Evolutionary conservation across 2,113 vertebrate genomes (phyloP).

Genomic region (Petromus typicus): DNA sequence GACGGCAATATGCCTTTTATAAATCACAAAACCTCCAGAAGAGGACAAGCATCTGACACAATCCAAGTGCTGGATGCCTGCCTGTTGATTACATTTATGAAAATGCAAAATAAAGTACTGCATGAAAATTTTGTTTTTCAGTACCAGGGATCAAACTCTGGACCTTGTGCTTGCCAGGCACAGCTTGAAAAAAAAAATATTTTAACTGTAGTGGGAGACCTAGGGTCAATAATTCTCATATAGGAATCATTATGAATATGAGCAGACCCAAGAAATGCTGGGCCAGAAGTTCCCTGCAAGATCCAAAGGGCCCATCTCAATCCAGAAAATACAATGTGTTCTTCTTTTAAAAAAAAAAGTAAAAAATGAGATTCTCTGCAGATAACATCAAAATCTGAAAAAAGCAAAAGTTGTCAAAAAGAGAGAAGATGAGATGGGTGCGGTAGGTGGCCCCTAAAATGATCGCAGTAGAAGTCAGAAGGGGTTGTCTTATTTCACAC

Average conservation of each 20-base stretch:
- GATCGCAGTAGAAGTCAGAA: background rate
- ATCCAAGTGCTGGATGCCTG: background rate
- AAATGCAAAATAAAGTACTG: background rate
- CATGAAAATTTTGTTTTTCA: background rate
- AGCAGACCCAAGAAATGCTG: background rate
- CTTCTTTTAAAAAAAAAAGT: background rate
- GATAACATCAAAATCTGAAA: background rate
- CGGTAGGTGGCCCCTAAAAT: background rate
- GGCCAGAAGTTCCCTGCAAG: background rate
- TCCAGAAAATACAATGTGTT: background rate
- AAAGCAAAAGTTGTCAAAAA: background rate
- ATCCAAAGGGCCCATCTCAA: background rate
- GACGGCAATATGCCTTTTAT: background rate
- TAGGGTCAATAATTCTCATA: background rate
- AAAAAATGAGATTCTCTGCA: background rate
- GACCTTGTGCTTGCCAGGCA: too few species aligned
- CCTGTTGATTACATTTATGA: background rate
- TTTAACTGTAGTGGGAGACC: background rate
- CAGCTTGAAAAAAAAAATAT: background rate
- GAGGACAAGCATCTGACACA: background rate
- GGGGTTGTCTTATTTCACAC: rapidly evolving
- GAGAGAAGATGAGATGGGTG: background rate
- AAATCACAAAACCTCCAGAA: background rate
- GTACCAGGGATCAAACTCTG: too few species aligned
- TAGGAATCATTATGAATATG: background rate